Percentiles rank a stretch among this genome's conserved stretches.
These are phyloP conservation scores for Hesperophylax magnus DNA, from an alignment of 1,140 invertebrate species.

Conservation along the genomic window DNA sequence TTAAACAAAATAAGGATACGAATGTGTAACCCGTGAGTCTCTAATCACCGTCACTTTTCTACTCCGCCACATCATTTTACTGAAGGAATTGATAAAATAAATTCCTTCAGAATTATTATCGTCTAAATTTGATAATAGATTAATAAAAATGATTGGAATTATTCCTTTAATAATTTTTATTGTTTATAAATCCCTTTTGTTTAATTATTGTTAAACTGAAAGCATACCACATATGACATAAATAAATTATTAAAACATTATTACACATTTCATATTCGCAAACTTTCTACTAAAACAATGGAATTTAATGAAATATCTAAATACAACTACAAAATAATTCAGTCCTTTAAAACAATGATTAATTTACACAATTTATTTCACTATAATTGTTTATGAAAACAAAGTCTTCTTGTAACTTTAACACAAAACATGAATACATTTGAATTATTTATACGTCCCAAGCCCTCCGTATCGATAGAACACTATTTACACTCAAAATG, in stretches of 20 bases:
- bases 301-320: conserved; percentile 40
- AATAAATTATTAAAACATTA: conserved; percentile 6
- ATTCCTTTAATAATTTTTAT: too few species aligned
- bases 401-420: conserved; percentile 4
- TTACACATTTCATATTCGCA: conserved; percentile 6
- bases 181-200: too few species aligned
- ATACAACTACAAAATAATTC: conserved; percentile 39
- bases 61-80: too few species aligned
- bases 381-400: conserved; percentile 32
- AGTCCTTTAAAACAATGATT: conserved; percentile 37
- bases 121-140: too few species aligned
- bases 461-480: neutral
- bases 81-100: too few species aligned
- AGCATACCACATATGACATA: neutral
- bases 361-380: conserved; percentile 39
- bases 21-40: too few species aligned
- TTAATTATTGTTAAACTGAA: too few species aligned
- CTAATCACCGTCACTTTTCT: too few species aligned
- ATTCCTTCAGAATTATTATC: too few species aligned
- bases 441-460: conserved; percentile 16
- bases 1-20: too few species aligned
- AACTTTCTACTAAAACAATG: conserved; percentile 26
- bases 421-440: conserved; percentile 26
- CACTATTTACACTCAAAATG: conserved; percentile 42
- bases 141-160: too few species aligned